A percentile compares a stretch with the other conserved stretches of the same genome.
Evolutionary conservation across 2,888 invertebrate species (phyloP).

Genomic region (Stenodera caucasica): DNA sequence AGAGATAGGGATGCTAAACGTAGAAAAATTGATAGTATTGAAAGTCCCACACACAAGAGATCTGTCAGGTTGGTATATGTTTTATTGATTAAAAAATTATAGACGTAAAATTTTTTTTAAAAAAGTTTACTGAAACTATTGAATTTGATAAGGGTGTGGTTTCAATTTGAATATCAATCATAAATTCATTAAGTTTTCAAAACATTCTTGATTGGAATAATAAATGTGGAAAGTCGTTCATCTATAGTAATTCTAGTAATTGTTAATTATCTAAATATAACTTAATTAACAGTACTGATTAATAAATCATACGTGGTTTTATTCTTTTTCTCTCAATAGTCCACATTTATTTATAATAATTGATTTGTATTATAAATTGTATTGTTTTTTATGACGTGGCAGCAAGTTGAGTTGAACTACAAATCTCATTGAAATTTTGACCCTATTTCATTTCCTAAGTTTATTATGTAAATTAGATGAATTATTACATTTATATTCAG

Average conservation of each 20-base stretch:
- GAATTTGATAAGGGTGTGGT: background rate
- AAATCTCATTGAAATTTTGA: no score
- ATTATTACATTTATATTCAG: no score
- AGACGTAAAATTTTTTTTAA: background rate
- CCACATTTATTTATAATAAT: no score
- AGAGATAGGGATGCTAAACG: constrained; percentile 74
- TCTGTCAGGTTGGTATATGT: constrained; percentile 64
- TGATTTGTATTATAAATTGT: no score
- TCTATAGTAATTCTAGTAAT: background rate
- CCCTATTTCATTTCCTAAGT: no score
- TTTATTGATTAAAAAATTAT: constrained; percentile 5
- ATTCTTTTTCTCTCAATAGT: no score
- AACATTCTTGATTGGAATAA: background rate
- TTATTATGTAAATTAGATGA: no score
- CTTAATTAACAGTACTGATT: background rate
- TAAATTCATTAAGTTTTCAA: no score
- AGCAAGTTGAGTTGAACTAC: no score
- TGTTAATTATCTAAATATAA: background rate
- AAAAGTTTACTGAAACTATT: background rate
- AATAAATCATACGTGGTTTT: no score
- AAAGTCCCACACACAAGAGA: constrained; percentile 57
- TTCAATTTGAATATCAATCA: background rate
- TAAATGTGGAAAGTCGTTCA: background rate
- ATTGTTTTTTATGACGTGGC: no score
- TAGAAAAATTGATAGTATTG: constrained; percentile 68